Conservation (phyloP, 2,113 vertebrate genomes). For the Fregata magnificens region DNA sequence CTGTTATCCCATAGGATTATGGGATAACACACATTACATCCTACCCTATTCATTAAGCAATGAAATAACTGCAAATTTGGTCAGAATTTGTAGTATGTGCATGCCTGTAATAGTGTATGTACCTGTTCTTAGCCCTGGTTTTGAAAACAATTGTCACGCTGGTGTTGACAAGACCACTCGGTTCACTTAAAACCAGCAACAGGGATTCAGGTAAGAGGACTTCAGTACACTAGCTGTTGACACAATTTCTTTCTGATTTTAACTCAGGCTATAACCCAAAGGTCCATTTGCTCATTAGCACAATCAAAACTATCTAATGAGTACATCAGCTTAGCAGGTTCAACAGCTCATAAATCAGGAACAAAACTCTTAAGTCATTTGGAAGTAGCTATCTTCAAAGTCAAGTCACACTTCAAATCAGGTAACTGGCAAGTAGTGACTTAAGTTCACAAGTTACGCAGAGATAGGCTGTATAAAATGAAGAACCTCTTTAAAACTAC, state of each 20-base stretch:
- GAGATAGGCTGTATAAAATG: background rate
- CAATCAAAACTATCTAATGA: background rate
- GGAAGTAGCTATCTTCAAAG: background rate
- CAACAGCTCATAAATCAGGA: background rate
- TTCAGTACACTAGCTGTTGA: background rate
- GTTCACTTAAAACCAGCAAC: background rate
- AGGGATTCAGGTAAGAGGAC: background rate
- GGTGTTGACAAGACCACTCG: background rate
- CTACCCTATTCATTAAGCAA: background rate
- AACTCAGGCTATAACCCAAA: background rate
- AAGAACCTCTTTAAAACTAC: background rate
- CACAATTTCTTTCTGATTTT: background rate
- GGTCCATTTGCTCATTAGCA: background rate
- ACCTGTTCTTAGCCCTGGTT: background rate
- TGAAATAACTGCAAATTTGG: background rate
- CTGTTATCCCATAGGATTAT: background rate
- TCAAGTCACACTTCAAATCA: background rate
- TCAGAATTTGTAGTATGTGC: background rate
- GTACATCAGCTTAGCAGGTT: background rate
- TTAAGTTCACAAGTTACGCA: background rate
- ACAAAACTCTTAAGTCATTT: background rate
- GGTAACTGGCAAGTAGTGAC: background rate
- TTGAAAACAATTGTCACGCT: background rate
- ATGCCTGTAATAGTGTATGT: background rate
- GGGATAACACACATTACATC: accelerated